These are phyloP conservation scores for Acronicta aceris DNA, from an alignment of 2,888 invertebrate genomes.

Conservation along the genomic window DNA sequence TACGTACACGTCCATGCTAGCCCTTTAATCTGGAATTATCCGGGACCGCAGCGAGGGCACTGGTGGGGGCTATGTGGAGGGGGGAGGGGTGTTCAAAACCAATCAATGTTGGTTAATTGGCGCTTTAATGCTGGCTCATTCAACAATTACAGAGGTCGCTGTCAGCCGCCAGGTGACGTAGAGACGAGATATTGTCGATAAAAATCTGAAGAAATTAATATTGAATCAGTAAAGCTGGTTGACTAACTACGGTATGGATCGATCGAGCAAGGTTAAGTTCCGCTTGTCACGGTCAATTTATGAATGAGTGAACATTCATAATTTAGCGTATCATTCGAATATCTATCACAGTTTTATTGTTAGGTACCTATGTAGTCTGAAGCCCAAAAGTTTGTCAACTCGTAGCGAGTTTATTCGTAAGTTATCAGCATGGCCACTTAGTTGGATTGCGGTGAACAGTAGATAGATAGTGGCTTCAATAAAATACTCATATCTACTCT, in stretches of 20 bases:
- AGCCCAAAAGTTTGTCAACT: no score
- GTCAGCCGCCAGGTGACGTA: conserved; percentile 61
- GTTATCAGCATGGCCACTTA: no score
- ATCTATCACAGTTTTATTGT: no score
- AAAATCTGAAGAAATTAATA: neutral
- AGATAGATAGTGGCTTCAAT: no score
- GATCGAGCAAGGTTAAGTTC: no score
- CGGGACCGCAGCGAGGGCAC: conserved; percentile 26
- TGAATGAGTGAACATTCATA: neutral
- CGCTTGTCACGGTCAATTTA: no score
- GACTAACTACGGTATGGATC: no score
- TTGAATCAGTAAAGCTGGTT: neutral
- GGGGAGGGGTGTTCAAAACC: conserved; percentile 72
- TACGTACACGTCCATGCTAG: conserved; percentile 28
- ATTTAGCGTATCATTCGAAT: no score
- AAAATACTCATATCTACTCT: no score
- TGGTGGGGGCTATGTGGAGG: conserved; percentile 7
- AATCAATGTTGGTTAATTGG: conserved; percentile 88
- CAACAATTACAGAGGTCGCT: conserved; percentile 83
- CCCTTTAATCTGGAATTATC: conserved; percentile 50
- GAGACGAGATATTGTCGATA: conserved; percentile 57
- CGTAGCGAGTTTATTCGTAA: no score
- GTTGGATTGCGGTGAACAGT: no score
- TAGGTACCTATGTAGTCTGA: no score
- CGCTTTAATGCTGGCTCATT: conserved; percentile 87